Base-by-base conservation (phyloP, 2,113 vertebrate genomes). In the Erpornis zantholeuca region DNA sequence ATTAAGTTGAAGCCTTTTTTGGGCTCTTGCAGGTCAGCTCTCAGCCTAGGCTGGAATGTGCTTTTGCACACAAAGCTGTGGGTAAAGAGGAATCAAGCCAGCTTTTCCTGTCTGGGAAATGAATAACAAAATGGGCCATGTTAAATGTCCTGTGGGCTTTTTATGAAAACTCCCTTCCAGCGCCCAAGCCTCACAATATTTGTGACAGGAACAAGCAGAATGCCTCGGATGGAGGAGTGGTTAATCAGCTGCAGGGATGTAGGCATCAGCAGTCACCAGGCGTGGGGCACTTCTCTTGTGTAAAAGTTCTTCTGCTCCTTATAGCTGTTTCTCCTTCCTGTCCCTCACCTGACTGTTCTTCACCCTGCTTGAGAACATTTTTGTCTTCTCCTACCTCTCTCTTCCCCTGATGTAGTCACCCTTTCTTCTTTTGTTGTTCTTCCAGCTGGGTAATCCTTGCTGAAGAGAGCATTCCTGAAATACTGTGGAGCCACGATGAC, bases 271-370 rank as follows among this genome's bases (percentile, higher is more conserved):
- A 59, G 22, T 47, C 36, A 49, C 15, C 12, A 77, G 13, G 10
- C 15, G n/a, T 52, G 6, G 42, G 42, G 9, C 0, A 1, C 7
- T 45, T 52, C 33, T 33, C 6, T 9, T 4, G 10, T n/a, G 28
- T 23, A 36, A 65, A 42, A 42, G 9, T 45, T 59, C 35, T 86
- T 19, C 36, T 73, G 10, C 35, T 64, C 44, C 35, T 77, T 66
- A 2, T 3, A 44, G 27, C 3, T 31, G 2, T 63, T 86, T 38
- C n/a, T 86, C 5, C 27, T 82, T 88, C 31, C 10, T 44, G 2
- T 40, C 20, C 59, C 81, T 57, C 28, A 56, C 12, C 15, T 0
- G 0, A 5, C 17, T 35, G 4, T 31, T 88, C 36, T 71, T 83
- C 54, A 49, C 16, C 68, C 10, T 18, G 5, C 15, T 56, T 64